These are phyloP conservation scores for Dexiosoma caninum DNA, from an alignment of 2,888 invertebrate genomes.

Conservation along the genomic window DNA sequence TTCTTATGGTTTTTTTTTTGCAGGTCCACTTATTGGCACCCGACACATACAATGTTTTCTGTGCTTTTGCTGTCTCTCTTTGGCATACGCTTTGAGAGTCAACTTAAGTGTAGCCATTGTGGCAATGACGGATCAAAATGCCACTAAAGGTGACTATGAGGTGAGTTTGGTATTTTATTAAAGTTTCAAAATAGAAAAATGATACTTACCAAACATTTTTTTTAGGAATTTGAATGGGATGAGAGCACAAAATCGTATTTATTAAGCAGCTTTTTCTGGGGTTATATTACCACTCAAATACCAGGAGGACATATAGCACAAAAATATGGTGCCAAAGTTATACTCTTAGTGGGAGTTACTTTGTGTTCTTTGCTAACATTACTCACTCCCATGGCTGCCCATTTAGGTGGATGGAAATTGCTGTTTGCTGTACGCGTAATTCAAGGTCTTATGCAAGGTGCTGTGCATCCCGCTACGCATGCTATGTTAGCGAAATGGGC, in stretches of 20 bases:
- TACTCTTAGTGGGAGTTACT: conserved; percentile 80
- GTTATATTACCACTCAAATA: conserved; percentile 82
- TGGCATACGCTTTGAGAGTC: conserved; percentile 83
- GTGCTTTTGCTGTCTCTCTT: conserved; percentile 81
- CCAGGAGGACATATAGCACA: conserved; percentile 85
- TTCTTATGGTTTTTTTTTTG: conserved; percentile 54
- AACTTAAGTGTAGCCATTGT: conserved; percentile 85
- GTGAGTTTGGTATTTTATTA: conserved; percentile 71
- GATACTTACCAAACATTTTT: neutral
- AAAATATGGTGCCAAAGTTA: conserved; percentile 83
- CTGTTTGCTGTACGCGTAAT: conserved; percentile 81
- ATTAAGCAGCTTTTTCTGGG: conserved; percentile 84
- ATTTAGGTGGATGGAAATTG: conserved; percentile 81
- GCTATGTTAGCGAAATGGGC: conserved; percentile 85
- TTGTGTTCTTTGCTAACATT: conserved; percentile 83
- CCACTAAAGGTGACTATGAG: conserved; percentile 76
- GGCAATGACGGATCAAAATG: conserved; percentile 82
- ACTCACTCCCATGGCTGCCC: conserved; percentile 83
- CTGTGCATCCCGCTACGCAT: conserved; percentile 84
- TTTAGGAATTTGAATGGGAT: conserved; percentile 81
- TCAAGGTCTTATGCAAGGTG: conserved; percentile 84
- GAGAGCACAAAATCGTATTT: conserved; percentile 79
- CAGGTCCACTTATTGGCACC: conserved; percentile 79
- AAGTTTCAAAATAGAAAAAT: conserved; percentile 62
- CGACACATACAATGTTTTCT: conserved; percentile 83